A percentile compares a stretch with the other conserved stretches of the same genome.
phyloP scores from a whole-genome alignment of 2,888 invertebrate genomes.

The Brachylomia viminalis region DNA sequence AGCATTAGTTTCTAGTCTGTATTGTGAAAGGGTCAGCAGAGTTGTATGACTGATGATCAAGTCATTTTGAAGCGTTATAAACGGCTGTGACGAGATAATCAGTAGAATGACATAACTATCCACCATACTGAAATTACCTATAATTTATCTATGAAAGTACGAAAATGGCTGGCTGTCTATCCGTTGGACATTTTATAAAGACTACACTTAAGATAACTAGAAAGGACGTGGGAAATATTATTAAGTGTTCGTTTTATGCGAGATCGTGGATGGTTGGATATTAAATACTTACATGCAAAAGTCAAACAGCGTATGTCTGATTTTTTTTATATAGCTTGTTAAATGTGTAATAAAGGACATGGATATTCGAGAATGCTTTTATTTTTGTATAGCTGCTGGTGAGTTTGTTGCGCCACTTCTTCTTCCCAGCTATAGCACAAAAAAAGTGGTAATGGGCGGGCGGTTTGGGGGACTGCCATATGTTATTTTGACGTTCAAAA shows the following conservation, averaged over 20 bases:
- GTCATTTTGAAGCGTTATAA: not conserved
- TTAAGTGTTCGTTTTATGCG: too few species aligned
- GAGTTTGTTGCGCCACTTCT: not conserved
- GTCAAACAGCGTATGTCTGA: too few species aligned
- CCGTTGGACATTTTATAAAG: too few species aligned
- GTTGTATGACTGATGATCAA: conserved; percentile 3
- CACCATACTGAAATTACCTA: not conserved
- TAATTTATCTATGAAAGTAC: too few species aligned
- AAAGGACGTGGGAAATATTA: too few species aligned
- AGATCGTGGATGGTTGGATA: too few species aligned
- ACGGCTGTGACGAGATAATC: not conserved
- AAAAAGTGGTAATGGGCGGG: not conserved
- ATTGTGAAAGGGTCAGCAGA: conserved; percentile 13
- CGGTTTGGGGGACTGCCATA: not conserved
- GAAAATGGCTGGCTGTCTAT: too few species aligned
- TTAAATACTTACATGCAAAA: too few species aligned
- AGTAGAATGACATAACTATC: not conserved
- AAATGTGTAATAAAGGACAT: too few species aligned
- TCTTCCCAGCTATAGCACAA: not conserved
- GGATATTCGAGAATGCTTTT: too few species aligned
- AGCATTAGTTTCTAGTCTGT: conserved; percentile 49
- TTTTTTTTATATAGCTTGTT: too few species aligned
- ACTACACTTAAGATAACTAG: too few species aligned
- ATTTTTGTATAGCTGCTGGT: not conserved
- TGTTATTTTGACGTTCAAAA: not conserved